Conservation (phyloP, 1,140 invertebrate genomes). For the Ips nitidus region DNA sequence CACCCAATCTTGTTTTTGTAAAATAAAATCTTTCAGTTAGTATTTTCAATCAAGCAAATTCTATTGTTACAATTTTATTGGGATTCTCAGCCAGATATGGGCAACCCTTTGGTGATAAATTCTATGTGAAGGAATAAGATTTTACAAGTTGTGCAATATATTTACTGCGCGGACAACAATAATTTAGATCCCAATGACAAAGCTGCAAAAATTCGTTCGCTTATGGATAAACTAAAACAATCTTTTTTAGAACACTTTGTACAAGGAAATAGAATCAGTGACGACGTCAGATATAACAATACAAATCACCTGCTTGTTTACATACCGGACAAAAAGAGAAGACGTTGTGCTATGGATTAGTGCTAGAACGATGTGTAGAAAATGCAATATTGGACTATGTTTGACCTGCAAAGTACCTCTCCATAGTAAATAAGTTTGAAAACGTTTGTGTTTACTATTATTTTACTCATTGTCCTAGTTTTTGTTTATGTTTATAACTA, state of each 20-base stretch:
- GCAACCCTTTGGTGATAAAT: conserved; percentile 24
- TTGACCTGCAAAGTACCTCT: conserved; percentile 33
- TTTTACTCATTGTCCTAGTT: not conserved
- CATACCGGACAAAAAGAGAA: conserved; percentile 37
- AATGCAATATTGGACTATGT: conserved; percentile 35
- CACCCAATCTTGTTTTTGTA: too few relatives aligned
- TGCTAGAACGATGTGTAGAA: conserved; percentile 26
- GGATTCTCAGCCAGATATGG: conserved; percentile 30
- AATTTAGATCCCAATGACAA: conserved; percentile 24
- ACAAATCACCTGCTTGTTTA: conserved; percentile 22
- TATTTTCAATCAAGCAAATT: too few relatives aligned
- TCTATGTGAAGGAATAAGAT: conserved; percentile 32
- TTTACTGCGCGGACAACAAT: conserved; percentile 36
- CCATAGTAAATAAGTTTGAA: conserved; percentile 10
- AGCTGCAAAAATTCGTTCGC: conserved; percentile 35
- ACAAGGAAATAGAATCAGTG: conserved; percentile 21
- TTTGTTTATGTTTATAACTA: conserved; percentile 8
- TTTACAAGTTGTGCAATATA: conserved; percentile 25
- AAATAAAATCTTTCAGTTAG: too few relatives aligned
- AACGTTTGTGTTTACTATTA: too few relatives aligned
- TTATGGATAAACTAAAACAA: conserved; percentile 33
- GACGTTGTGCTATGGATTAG: conserved; percentile 31
- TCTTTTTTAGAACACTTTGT: conserved; percentile 32
- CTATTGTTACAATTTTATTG: conserved; percentile 25
- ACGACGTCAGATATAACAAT: conserved; percentile 33